Evolutionary conservation across 1,140 invertebrate species (phyloP).

Genomic region (Neodiprion pinetum): DNA sequence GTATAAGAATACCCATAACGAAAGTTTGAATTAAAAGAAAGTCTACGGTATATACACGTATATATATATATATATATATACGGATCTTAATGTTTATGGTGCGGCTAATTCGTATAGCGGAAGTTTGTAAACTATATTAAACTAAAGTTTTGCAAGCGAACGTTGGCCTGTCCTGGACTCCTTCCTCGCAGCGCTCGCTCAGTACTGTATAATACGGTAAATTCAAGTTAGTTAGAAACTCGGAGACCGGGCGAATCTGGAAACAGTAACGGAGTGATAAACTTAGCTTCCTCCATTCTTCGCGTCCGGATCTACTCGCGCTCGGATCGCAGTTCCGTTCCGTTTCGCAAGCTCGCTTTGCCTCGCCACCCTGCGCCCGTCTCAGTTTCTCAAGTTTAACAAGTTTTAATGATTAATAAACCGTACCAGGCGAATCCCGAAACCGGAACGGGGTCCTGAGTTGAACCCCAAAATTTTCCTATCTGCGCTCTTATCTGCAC

Average conservation of each 20-base stretch:
- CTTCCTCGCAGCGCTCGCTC: neutral
- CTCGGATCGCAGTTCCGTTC: neutral
- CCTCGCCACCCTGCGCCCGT: neutral
- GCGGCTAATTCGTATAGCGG: neutral
- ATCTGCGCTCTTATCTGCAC: too few relatives aligned
- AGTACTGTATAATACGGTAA: neutral
- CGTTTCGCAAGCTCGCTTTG: neutral
- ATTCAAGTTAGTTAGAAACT: conserved; percentile 6
- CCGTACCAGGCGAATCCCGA: neutral
- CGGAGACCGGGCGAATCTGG: neutral
- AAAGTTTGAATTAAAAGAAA: neutral
- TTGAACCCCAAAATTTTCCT: too few relatives aligned
- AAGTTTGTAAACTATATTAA: conserved; percentile 4
- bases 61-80: neutral
- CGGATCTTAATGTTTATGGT: neutral
- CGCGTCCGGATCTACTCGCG: neutral
- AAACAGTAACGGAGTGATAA: conserved; percentile 2
- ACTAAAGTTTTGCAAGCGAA: conserved; percentile 1
- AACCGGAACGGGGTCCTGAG: neutral
- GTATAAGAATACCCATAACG: neutral
- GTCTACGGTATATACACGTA: neutral
- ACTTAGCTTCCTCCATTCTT: neutral
- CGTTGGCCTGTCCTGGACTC: neutral
- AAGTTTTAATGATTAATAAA: conserved; percentile 4
- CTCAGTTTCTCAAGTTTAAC: neutral